Evolutionary conservation across 2,113 vertebrate species (phyloP).

Genomic region (Pollachius pollachius): DNA sequence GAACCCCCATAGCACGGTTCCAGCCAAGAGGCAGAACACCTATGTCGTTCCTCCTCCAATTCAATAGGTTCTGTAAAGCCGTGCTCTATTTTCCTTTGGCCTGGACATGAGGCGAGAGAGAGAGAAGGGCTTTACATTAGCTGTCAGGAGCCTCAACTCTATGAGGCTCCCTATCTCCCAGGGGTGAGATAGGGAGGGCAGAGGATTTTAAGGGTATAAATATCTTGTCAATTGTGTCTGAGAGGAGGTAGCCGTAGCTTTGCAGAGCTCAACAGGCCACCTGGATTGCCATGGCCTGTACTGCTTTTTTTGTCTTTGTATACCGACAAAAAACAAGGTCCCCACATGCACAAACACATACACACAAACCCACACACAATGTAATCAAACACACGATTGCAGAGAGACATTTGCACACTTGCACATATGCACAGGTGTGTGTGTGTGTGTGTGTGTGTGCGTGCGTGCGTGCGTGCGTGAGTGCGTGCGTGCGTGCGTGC

Average conservation of each 20-base stretch:
- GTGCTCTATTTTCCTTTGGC: slow-evolving; percentile 16
- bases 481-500: too few relatives aligned
- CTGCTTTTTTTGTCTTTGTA: not conserved
- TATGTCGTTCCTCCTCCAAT: slow-evolving; percentile 66
- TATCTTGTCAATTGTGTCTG: slow-evolving; percentile 40
- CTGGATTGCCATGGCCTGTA: slow-evolving; percentile 18
- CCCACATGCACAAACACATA: slow-evolving; percentile 3
- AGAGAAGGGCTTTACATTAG: slow-evolving; percentile 46
- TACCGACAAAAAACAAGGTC: not conserved
- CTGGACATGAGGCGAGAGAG: slow-evolving; percentile 21
- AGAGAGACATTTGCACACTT: slow-evolving; percentile 1
- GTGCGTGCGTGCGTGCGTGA: too few relatives aligned
- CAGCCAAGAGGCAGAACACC: slow-evolving; percentile 50
- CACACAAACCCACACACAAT: slow-evolving; percentile 11
- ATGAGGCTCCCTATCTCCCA: slow-evolving; percentile 48
- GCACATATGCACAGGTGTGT: not conserved
- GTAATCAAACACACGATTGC: not conserved
- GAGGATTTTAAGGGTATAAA: slow-evolving; percentile 40
- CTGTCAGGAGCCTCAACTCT: slow-evolving; percentile 47
- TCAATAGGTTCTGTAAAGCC: slow-evolving; percentile 50
- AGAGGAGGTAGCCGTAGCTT: slow-evolving; percentile 33
- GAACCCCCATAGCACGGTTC: slow-evolving; percentile 29
- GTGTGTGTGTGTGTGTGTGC: too few relatives aligned
- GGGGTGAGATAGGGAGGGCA: slow-evolving; percentile 51
- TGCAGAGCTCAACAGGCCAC: slow-evolving; percentile 21